phyloP scores from a whole-genome alignment of 2,797 vertebrate genomes.

The Brotogeris chrysoptera region DNA sequence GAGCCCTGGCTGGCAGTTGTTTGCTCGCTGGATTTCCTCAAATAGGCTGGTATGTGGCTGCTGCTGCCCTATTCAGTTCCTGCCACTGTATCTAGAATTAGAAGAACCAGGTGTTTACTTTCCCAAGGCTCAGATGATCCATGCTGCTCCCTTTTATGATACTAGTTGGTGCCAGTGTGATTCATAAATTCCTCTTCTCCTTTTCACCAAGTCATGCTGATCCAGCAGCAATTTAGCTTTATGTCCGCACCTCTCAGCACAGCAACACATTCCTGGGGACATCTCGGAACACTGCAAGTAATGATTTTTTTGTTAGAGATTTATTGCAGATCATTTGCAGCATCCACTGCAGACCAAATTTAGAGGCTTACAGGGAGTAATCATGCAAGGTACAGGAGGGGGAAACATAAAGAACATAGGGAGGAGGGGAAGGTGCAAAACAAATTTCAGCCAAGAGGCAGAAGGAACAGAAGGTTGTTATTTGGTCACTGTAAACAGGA shows the following conservation, averaged over 20 bases:
- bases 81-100: background rate
- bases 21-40: background rate
- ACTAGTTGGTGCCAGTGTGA: background rate
- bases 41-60: background rate
- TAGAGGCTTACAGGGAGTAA: background rate
- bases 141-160: background rate
- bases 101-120: background rate
- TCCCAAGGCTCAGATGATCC: background rate
- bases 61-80: background rate
- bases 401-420: background rate
- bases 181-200: background rate
- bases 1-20: background rate
- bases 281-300: background rate
- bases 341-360: background rate
- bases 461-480: background rate
- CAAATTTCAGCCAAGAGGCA: background rate
- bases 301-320: background rate
- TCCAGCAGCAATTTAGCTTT: background rate
- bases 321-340: background rate
- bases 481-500: background rate
- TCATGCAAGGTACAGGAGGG: background rate
- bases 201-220: background rate
- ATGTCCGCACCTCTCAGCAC: background rate
- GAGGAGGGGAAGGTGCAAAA: background rate
- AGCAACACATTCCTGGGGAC: background rate